phyloP scores from a whole-genome alignment of 2,797 vertebrate species.

The Dendrocincla tyrannina region DNA sequence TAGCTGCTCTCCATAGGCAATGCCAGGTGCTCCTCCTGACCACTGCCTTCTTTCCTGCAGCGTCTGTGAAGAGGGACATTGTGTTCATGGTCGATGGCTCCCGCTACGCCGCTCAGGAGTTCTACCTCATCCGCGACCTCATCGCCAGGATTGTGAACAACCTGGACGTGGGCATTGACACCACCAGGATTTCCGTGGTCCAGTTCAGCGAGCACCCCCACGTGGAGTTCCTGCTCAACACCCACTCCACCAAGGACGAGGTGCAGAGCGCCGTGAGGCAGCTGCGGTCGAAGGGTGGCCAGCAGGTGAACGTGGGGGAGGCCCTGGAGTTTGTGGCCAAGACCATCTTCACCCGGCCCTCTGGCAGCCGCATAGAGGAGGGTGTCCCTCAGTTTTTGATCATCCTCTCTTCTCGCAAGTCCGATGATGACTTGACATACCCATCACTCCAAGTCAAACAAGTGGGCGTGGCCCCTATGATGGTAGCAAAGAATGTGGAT shows the following conservation, averaged over 20 bases:
- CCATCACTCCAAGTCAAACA: conserved; percentile 85
- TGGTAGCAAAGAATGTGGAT: conserved; percentile 82
- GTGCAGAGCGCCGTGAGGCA: conserved; percentile 78
- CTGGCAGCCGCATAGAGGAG: conserved; percentile 92
- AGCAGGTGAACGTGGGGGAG: conserved; percentile 81
- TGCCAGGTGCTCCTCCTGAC: background rate
- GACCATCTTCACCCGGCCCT: conserved; percentile 89
- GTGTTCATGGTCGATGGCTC: conserved; percentile 95
- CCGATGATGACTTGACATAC: conserved; percentile 84
- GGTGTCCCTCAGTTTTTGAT: conserved; percentile 93
- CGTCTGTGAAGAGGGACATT: conserved; percentile 84
- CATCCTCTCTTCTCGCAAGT: conserved; percentile 86
- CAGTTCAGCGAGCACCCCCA: conserved; percentile 90
- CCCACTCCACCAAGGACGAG: conserved; percentile 86
- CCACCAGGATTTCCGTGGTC: conserved; percentile 87
- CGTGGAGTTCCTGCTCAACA: conserved; percentile 88
- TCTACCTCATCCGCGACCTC: conserved; percentile 82
- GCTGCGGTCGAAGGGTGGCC: conserved; percentile 84
- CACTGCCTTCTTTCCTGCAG: conserved; percentile 17
- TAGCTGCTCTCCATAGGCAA: background rate
- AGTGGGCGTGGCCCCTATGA: conserved; percentile 82
- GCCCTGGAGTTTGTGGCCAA: conserved; percentile 88
- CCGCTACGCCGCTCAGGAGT: conserved; percentile 78
- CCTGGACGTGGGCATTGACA: conserved; percentile 88
- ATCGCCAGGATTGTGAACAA: conserved; percentile 84